Evolutionary conservation across 2,888 invertebrate species (phyloP).

Genomic region (Mycalesis mineus): DNA sequence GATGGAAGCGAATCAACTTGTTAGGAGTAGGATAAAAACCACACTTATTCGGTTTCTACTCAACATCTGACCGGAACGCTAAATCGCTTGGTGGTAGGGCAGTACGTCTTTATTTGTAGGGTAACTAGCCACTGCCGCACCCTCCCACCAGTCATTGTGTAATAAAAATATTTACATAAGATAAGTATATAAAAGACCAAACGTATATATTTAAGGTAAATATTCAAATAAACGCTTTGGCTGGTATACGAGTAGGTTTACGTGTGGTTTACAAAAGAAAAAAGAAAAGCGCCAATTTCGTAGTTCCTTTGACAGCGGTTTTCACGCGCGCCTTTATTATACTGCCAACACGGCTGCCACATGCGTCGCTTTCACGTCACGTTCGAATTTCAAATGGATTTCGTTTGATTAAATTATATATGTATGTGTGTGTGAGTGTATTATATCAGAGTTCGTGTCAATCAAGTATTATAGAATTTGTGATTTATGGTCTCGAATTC

Average conservation of each 20-base stretch:
- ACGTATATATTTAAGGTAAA: no score
- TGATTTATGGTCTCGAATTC: no score
- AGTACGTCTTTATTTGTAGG: no score
- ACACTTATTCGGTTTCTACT: no score
- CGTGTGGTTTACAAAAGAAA: neutral
- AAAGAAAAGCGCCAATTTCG: constrained; percentile 3
- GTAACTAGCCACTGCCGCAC: no score
- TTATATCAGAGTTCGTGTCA: neutral
- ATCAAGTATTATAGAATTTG: neutral
- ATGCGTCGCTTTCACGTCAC: neutral
- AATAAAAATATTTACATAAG: no score
- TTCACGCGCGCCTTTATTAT: constrained; percentile 13
- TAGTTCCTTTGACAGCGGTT: constrained; percentile 13
- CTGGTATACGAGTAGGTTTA: neutral
- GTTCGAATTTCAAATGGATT: constrained; percentile 5
- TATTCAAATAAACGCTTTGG: neutral
- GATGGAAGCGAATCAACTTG: no score
- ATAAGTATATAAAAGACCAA: no score
- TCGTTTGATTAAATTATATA: constrained; percentile 4
- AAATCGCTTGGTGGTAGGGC: no score
- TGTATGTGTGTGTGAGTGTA: neutral
- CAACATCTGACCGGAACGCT: no score
- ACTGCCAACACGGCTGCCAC: constrained; percentile 12
- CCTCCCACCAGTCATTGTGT: no score
- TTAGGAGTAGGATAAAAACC: no score